Base-by-base conservation (phyloP, 2,888 invertebrate species). In the Tipula lateralis region DNA sequence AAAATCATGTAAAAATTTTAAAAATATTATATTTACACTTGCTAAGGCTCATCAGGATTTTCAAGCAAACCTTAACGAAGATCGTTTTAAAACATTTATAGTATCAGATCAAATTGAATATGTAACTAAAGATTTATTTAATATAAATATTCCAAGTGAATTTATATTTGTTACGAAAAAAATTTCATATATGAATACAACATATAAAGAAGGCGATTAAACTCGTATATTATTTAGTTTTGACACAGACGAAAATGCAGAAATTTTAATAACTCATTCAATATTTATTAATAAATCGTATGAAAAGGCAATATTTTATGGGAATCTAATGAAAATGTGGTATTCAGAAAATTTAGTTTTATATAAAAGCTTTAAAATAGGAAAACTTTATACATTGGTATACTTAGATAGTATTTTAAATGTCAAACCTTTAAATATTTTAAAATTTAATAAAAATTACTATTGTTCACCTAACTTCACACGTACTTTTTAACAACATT, bases 141-240 rank as follows among this genome's bases (percentile, higher is more conserved):
- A 84, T 66, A 7, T 30, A 66, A 4, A 30, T 13, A 19, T 84
- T n/a, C 32, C 84, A 12, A 16, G 16, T 1, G 66, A 84, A 12
- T 84, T 84, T 80, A 16, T 32, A 19, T 84, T 84, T 84, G 84
- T 84, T 6, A 50, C 66, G 1, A 84, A 84, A 19, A 84, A 66
- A 29, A 44, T 84, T 9, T 29, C 66, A 12, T 66, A 44, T 29
- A 12, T 29, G 2, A 84, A 84, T 30, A 84, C 66, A 29, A 84
- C 29, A 1, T 84, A 84, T 13, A 84, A 84, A 9, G 50, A 84
- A 66, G 9, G 9, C n/a, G 84, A 84, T 50, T n/a, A n/a, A n/a
- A n/a, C n/a, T n/a, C 24, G 3, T 16, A 12, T 84, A 2, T 19
- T 84, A 1, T 4, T n/a, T 3, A n/a, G n/a, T 84, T 44, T 19